Evolutionary conservation across 2,113 vertebrate genomes (phyloP).

Genomic region (Nansenia antarctica): DNA sequence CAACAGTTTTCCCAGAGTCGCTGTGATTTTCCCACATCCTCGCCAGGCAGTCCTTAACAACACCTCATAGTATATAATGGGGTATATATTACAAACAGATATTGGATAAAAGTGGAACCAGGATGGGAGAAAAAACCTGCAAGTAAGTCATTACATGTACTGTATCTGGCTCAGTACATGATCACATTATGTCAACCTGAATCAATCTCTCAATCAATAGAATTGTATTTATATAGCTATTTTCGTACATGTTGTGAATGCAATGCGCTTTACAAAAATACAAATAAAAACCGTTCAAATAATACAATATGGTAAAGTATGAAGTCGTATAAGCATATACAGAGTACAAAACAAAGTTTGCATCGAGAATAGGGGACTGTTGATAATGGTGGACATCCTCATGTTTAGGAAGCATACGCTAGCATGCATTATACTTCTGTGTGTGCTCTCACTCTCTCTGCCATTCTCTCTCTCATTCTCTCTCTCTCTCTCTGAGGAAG

Average conservation of each 20-base stretch:
- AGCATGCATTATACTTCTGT: background rate
- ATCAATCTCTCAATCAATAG: too few species aligned
- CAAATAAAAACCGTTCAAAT: too few species aligned
- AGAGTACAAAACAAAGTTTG: too few species aligned
- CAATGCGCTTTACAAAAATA: too few species aligned
- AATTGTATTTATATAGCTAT: too few species aligned
- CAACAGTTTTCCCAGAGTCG: conserved; percentile 14
- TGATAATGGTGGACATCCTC: too few species aligned
- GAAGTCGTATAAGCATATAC: too few species aligned
- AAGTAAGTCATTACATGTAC: background rate
- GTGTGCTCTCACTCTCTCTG: background rate
- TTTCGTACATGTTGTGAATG: too few species aligned
- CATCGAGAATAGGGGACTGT: too few species aligned
- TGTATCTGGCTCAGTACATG: background rate
- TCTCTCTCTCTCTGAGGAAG: background rate
- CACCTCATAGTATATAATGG: background rate
- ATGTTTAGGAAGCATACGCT: background rate
- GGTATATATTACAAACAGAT: background rate
- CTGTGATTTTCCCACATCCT: background rate
- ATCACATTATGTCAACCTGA: background rate
- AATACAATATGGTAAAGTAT: too few species aligned
- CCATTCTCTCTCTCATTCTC: background rate
- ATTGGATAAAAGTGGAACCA: background rate
- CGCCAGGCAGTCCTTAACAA: background rate
- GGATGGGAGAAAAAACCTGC: background rate